Base-by-base conservation (phyloP, 2,113 vertebrate species). In the Acanthochromis polyacanthus region DNA sequence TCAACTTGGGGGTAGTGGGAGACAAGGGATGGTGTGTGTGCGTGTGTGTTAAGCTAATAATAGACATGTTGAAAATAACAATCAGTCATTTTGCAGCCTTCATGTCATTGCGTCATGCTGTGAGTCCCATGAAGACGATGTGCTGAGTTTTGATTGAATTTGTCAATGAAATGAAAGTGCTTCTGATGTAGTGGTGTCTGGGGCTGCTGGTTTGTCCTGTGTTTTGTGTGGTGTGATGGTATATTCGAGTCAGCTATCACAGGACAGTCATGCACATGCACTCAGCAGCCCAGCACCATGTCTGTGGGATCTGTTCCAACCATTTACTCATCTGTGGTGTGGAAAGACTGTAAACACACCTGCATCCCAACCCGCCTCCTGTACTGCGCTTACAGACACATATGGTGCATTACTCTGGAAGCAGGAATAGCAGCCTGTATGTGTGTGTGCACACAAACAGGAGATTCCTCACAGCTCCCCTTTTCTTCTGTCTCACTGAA, bases 71-170 rank as follows among this genome's bases (percentile, higher is more conserved):
- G 56, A 65, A 82, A 81, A 83, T 67, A 55, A 19, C 46, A 62
- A 62, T 89, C 46, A 52, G 61, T 82, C 77, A 79, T 77, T 71
- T 36, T 63, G 11, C n/a, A 0, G 25, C 56, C 52, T 65, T 75
- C n/a, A 28, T 59, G 66, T 10, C 46, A 10, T 81, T 65, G 82
- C 75, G 52, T 85, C 70, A 74, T n/a, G 68, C 73, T 81, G 53
- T 23, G 69, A 82, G 74, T 75, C 63, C 55, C 50, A n/a, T 61
- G 46, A 53, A 46, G 66, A 73, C 50, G 64, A 77, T 57, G 70
- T 75, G 67, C 16, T 62, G 50, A 55, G 48, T 69, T 45, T 88
- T 88, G 62, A 91, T 88, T 77, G 62, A 46, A 85, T 81, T 82
- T 78, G 67, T 56, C 77, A 78, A 38, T 9, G 48, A 38, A 72